These are phyloP conservation scores for Trichechus manatus DNA, from an alignment of 2,113 vertebrate genomes.

Conservation along the genomic window DNA sequence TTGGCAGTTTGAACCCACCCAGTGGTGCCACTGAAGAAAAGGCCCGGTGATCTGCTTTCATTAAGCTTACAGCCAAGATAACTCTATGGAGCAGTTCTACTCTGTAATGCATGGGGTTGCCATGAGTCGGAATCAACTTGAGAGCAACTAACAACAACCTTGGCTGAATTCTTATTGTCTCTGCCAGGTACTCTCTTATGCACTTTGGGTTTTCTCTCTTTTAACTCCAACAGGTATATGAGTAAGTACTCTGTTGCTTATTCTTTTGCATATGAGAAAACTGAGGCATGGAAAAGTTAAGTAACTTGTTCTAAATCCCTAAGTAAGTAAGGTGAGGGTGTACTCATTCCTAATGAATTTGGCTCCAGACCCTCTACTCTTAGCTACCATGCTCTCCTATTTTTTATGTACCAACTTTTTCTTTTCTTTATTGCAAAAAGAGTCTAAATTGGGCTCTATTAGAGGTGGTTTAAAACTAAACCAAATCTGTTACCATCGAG, in stretches of 20 bases:
- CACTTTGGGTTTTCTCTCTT: background rate
- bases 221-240: too few species aligned
- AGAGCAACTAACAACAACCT: background rate
- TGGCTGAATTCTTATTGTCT: background rate
- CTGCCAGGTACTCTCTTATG: background rate
- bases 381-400: rapidly evolving
- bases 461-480: background rate
- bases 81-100: background rate
- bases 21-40: background rate
- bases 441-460: background rate
- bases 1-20: background rate
- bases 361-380: background rate
- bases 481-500: background rate
- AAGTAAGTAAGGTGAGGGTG: background rate
- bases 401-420: background rate
- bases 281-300: background rate
- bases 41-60: background rate
- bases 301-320: background rate
- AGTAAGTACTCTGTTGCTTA: background rate
- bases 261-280: background rate
- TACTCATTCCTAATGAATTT: background rate
- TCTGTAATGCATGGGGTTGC: background rate
- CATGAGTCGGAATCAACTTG: background rate
- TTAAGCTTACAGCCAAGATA: background rate
- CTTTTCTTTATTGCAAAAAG: background rate